phyloP scores from a whole-genome alignment of 1,140 invertebrate genomes.

The Philotrypesis tridentata region DNA sequence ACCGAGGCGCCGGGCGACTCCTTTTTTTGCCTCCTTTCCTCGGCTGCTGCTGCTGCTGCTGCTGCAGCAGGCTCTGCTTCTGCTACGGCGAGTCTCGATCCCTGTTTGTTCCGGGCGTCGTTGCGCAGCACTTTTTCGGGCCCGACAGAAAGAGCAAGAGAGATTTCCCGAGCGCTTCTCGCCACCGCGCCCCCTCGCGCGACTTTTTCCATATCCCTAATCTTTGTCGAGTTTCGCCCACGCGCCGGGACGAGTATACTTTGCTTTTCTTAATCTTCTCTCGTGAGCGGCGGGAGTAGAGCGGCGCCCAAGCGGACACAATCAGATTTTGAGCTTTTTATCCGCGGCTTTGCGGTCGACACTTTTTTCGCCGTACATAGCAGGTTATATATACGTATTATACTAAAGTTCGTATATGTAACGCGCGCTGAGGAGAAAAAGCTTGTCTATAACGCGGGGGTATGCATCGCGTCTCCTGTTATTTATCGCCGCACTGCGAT shows the following conservation, averaged over 20 bases:
- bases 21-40: conserved; percentile 8
- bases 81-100: not conserved
- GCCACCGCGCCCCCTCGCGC: not conserved
- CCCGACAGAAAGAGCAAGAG: not conserved
- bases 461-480: not conserved
- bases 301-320: not conserved
- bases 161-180: not conserved
- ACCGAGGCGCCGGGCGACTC: conserved; percentile 40
- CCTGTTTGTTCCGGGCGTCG: conserved; percentile 42
- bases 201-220: not conserved
- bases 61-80: no score
- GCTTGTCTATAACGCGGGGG: no score
- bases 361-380: no score
- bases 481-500: not conserved
- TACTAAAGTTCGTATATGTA: no score
- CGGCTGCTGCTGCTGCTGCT: not conserved
- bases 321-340: no score
- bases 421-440: no score
- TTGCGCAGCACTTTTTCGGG: not conserved
- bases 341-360: no score
- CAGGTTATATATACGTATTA: no score
- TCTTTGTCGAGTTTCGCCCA: not conserved
- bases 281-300: not conserved
- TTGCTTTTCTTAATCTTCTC: conserved; percentile 15
- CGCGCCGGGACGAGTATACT: not conserved